Base-by-base conservation (phyloP, 1,140 invertebrate species). In the Eciton burchellii region DNA sequence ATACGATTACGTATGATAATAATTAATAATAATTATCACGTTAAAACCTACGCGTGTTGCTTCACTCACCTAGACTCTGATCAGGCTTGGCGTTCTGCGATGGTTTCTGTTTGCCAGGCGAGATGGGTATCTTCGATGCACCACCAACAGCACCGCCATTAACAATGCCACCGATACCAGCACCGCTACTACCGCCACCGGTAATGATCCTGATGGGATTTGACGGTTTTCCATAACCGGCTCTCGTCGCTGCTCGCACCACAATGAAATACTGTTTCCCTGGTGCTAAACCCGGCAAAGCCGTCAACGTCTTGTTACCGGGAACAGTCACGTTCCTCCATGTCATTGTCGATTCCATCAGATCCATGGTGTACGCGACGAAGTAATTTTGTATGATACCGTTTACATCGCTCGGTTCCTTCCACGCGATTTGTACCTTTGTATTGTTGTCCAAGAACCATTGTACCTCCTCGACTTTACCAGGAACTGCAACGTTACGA, bases 181-280 rank as follows among this genome's bases (percentile, higher is more conserved):
- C 1, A 0, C n/a, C 29, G 41, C 21, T 5, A 49, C 26, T 49
- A 79, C 72, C 83, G 5, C 90, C 89, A 21, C 91, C 90, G 14
- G 91, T 92, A 62, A 88, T 89, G 29, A 94, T 89, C 52, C 91
- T 84, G 62, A 94, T 91, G 26, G 93, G 92, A 71, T 93, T 89
- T 4, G 94, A 94, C 0, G 91, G 90, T 81, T 92, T 93, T 9
- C 95, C 95, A 66, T 92, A 91, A 16, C 95, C 95, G 41, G 94
- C 94, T 82, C 92, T 93, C 11, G 95, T 95, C 3, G 91, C 92
- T 21, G 95, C 95, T 81, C 94, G 92, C 29, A 96, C 92, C 83
- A 94, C 91, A 47, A 96, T 92, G 56, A 93, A 94, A 81, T 96
- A 96, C 24, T 91, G 87, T 60, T 92, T 93, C 21, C 94, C 94